phyloP scores from a whole-genome alignment of 2,888 invertebrate genomes.

The Halictus quadricinctus region DNA sequence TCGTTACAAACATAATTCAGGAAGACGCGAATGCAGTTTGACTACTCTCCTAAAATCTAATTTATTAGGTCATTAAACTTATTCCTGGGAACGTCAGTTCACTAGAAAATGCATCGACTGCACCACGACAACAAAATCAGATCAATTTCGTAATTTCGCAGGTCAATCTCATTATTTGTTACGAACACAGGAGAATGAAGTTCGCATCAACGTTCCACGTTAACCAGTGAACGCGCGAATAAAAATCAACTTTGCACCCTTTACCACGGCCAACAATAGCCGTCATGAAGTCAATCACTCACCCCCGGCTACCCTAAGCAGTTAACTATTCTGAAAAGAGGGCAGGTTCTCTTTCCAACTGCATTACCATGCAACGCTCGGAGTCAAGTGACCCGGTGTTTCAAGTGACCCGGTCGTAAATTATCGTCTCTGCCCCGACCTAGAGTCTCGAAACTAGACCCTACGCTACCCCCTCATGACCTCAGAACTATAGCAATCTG shows the following conservation, averaged over 20 bases:
- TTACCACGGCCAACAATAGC: background rate
- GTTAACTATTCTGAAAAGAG: background rate
- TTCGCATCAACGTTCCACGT: no score
- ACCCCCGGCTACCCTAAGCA: background rate
- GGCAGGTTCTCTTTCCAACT: background rate
- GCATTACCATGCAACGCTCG: background rate
- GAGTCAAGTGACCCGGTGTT: background rate
- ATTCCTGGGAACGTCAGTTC: no score
- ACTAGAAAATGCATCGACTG: no score
- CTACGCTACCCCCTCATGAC: background rate
- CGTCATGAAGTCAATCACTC: background rate
- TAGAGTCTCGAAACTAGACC: background rate
- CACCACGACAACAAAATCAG: no score
- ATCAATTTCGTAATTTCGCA: no score
- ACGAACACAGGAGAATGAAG: no score
- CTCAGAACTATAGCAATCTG: background rate
- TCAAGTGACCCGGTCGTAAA: background rate
- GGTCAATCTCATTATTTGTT: no score
- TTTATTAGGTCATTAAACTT: no score
- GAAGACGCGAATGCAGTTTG: no score
- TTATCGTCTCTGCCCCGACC: background rate
- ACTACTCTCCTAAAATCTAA: no score
- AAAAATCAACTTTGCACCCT: background rate
- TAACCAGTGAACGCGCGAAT: no score
- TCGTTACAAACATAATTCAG: no score